These are phyloP conservation scores for Ophion ellenae DNA, from an alignment of 2,888 invertebrate species.

Conservation along the genomic window DNA sequence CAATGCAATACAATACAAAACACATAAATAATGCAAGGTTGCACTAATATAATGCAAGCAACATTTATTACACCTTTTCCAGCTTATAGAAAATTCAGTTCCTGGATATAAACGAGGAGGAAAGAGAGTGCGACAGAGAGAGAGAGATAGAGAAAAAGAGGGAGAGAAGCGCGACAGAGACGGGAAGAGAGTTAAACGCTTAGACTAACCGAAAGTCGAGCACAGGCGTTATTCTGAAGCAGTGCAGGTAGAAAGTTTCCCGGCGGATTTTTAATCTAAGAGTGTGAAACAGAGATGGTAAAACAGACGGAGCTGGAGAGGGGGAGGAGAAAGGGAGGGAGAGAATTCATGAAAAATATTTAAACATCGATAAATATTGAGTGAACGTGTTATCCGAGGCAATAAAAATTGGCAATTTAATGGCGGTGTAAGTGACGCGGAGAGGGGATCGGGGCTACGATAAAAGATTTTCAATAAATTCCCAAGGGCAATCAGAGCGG, in stretches of 20 bases:
- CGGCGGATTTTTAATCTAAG: constrained; percentile 7
- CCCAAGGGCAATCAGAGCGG: constrained; percentile 49
- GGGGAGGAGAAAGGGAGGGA: neutral
- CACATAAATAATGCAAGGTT: no score
- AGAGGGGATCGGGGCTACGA: neutral
- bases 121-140: neutral
- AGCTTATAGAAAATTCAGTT: constrained; percentile 55
- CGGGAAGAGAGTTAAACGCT: constrained; percentile 24
- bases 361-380: constrained; percentile 17
- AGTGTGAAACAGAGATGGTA: neutral
- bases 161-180: constrained; percentile 1
- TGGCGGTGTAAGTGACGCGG: neutral
- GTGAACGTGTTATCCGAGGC: neutral
- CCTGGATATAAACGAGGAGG: constrained; percentile 47
- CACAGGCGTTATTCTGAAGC: constrained; percentile 12
- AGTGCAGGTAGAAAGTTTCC: constrained; percentile 62
- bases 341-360: neutral
- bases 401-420: constrained; percentile 2
- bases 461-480: constrained; percentile 38
- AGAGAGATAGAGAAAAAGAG: neutral
- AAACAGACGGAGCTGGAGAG: constrained; percentile 8
- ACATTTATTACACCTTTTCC: constrained; percentile 32
- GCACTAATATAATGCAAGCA: neutral
- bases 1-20: neutral
- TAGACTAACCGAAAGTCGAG: constrained; percentile 38